A percentile compares a stretch with the other conserved stretches of the same genome.
Evolutionary conservation across 2,797 vertebrate species (phyloP).

Genomic region (Aselliscus stoliczkanus): DNA sequence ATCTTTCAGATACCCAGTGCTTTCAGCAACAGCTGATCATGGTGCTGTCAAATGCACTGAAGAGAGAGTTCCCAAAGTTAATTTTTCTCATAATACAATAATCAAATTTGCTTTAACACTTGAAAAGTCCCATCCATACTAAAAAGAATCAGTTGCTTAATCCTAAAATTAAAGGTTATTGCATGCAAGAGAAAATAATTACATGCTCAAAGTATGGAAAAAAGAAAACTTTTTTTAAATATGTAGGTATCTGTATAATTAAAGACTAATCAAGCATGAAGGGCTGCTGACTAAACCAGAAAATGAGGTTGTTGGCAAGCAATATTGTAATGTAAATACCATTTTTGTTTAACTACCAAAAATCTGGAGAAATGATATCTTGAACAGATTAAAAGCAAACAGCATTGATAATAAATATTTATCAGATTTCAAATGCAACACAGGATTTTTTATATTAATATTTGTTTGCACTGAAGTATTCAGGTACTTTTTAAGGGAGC

Average conservation of each 20-base stretch:
- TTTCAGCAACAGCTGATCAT: constrained; percentile 72
- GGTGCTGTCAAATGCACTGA: constrained; percentile 78
- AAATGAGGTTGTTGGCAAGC: constrained; percentile 99
- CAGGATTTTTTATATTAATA: constrained; percentile 81
- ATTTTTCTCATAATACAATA: constrained; percentile 84
- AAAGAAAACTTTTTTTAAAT: constrained; percentile 85
- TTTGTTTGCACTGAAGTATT: constrained; percentile 79
- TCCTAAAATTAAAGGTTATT: constrained; percentile 89
- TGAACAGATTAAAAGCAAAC: constrained; percentile 88
- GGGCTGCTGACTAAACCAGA: constrained; percentile 99
- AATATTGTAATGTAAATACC: constrained; percentile 94
- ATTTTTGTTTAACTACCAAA: constrained; percentile 88
- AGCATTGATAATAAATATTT: constrained; percentile 88
- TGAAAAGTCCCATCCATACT: constrained; percentile 84
- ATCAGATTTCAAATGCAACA: constrained; percentile 84
- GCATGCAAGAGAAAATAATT: constrained; percentile 88
- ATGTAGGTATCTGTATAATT: constrained; percentile 89
- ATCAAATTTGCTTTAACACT: constrained; percentile 86
- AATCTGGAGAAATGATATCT: constrained; percentile 84
- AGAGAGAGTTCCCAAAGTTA: constrained; percentile 83
- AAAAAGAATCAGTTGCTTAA: constrained; percentile 87
- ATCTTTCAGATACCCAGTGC: constrained; percentile 68
- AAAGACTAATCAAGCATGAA: constrained; percentile 95
- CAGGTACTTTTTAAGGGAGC: constrained; percentile 77
- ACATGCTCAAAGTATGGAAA: constrained; percentile 87